Conservation (phyloP, 64 coral and sea anemone species). For the Stylophora pistillata region DNA sequence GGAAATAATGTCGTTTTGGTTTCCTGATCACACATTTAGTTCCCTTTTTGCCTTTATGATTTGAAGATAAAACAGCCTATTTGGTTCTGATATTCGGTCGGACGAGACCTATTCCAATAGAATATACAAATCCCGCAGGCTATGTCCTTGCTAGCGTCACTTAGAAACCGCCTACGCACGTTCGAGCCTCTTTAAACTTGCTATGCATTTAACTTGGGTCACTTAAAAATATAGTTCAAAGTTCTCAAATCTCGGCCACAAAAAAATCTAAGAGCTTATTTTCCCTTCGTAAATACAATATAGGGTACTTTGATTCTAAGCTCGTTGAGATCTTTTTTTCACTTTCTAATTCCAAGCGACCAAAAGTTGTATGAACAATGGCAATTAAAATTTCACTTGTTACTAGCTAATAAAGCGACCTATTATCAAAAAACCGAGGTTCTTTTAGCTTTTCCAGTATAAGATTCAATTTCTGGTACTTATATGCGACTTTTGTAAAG, state of each 20-base stretch:
- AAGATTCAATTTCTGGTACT: background rate
- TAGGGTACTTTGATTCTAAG: background rate
- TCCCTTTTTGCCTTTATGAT: background rate
- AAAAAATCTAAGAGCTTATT: constrained; percentile 9
- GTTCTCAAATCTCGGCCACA: background rate
- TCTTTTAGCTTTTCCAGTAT: background rate
- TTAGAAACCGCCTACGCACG: constrained; percentile 2
- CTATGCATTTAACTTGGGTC: background rate
- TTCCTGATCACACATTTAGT: background rate
- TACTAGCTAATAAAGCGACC: background rate
- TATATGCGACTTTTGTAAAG: background rate
- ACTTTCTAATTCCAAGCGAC: constrained; percentile 9
- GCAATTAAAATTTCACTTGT: constrained; percentile 42
- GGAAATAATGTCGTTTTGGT: background rate
- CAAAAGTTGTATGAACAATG: constrained; percentile 27
- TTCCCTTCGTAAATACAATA: background rate
- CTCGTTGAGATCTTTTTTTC: background rate
- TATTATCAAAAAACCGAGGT: background rate
- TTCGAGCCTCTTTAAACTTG: background rate
- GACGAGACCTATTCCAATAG: constrained; percentile 6
- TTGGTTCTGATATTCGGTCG: background rate
- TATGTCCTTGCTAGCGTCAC: constrained; percentile 31
- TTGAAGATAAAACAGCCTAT: background rate
- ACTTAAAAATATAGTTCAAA: constrained; percentile 38
- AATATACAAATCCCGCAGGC: constrained; percentile 29